Base-by-base conservation (phyloP, 2,888 invertebrate species). In the Orthosia gracilis region DNA sequence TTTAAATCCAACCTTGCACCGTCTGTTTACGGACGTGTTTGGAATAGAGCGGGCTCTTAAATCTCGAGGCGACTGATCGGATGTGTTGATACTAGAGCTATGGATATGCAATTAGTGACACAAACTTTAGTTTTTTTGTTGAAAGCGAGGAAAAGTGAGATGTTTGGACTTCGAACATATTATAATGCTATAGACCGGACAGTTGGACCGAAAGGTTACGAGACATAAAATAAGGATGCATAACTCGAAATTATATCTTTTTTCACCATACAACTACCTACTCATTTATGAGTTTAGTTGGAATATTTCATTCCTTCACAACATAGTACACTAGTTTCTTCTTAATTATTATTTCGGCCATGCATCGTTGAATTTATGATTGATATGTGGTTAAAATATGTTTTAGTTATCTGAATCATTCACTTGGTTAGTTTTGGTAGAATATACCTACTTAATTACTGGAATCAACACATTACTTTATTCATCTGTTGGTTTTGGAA, bases 71-170 rank as follows among this genome's bases (percentile, higher is more conserved):
- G 86, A 88, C 90, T 89, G 95, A 95, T 96, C 94, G 94, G 94
- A 94, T 94, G 92, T 93, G 94, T 94, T 95, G 95, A 96, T 95
- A 95, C 93, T 90, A 91, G 90, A 90, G 92, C 92, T 92, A 93
- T 93, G 93, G 94, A 94, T 94, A 93, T 92, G 92, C 94, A 95
- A 95, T 95, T 95, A 96, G 94, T 93, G 94, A 92, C 94, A 93
- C 88, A 91, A 89, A 90, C 86, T 85, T 89, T 91, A 89, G 63
- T 92, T 91, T 92, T n/a, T 88, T 86, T 83, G 73, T 83, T 74
- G 57, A 67, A 75, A 79, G 77, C 72, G 73, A 86, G 80, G 88
- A 85, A 87, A 89, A 91, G 89, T 91, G 82, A 91, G 90, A 89
- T 87, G 88, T 91, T 80, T 80, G 81, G 84, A 86, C 85, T 83